Evolutionary conservation across 2,888 invertebrate species (phyloP), one percentile per base, ranked within the genome.

Genomic region (Dryobotodes eremita): DNA sequence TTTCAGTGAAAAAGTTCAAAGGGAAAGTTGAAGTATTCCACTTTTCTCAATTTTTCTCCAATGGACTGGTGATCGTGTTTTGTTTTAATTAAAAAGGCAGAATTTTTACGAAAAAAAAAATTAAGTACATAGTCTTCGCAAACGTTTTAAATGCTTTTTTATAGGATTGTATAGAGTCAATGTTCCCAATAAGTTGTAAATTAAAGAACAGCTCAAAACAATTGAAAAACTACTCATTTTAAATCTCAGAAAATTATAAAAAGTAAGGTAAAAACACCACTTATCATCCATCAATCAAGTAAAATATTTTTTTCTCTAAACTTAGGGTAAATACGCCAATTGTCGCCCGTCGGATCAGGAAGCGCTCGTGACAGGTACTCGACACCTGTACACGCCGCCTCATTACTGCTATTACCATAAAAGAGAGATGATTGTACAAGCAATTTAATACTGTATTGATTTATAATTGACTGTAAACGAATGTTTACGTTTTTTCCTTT

Each of bases 331-430:
- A 79, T 72, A 62, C 53, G 8, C 79, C 83, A 83, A 61, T 85
- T 80, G 85, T 80, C 85, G 79, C 68, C 78, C 61, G 71, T 87
- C 72, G 64, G 59, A 85, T 79, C 89, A 89, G 89, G 89, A 89
- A 89, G 76, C 70, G 64, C 23, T 71, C 20, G 64, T 77, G 87
- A 86, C 85, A 86, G 61, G 65, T 48, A 75, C 73, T 86, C 76
- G 87, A 86, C 85, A 86, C 84, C 75, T 80, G 76, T 74, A 87
- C 89, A 89, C 69, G 79, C 65, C 86, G 69, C 64, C 89, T 90
- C 89, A 82, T 90, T 90, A 90, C 82, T 71, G 70, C 83, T 82
- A 81, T 81, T 81, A 82, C 89, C 89, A 83, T 90, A 89, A 88
- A 88, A 79, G 89, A 86, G 83, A 85, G 87, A 85, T 86, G 85